A percentile compares a stretch with the other conserved stretches of the same genome.
These are phyloP conservation scores for Agelas oroides DNA, from an alignment of 37 sponge, comb jelly and placozoan species.

Conservation along the genomic window DNA sequence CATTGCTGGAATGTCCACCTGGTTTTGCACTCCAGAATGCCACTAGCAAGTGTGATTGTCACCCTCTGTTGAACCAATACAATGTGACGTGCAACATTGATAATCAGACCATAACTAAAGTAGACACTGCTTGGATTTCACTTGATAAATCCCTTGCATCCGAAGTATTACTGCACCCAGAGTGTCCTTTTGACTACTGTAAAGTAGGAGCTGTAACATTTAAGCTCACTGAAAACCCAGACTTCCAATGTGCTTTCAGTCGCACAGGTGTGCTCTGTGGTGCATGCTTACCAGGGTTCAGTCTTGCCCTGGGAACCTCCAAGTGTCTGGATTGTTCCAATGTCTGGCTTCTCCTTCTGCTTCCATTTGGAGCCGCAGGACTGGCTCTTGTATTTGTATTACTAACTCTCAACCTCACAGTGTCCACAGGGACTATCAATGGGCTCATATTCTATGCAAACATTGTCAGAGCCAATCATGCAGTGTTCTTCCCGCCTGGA, in stretches of 20 bases:
- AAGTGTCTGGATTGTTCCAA: constrained; percentile 36
- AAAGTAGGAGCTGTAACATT: no score
- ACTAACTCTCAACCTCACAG: constrained; percentile 33
- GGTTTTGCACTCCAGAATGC: no score
- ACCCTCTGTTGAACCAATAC: no score
- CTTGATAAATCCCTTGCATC: no score
- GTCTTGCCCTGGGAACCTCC: constrained; percentile 28
- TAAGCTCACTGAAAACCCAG: background rate
- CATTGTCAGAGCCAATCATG: background rate
- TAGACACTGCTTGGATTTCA: no score
- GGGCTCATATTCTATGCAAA: constrained; percentile 54
- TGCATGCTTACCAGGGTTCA: constrained; percentile 10
- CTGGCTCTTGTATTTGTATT: constrained; percentile 26
- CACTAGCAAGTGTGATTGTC: no score
- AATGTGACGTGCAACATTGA: no score
- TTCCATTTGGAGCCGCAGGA: constrained; percentile 15
- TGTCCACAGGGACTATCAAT: constrained; percentile 48
- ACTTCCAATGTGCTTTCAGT: constrained; percentile 17
- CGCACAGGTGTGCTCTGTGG: constrained; percentile 53
- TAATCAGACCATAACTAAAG: no score
- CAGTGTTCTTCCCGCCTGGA: background rate
- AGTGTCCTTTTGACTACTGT: no score
- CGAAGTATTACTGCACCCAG: no score
- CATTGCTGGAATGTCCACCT: no score
- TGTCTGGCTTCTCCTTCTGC: constrained; percentile 18